Evolutionary conservation across 2,888 invertebrate genomes (phyloP).

Genomic region (Ichneumon xanthorius): DNA sequence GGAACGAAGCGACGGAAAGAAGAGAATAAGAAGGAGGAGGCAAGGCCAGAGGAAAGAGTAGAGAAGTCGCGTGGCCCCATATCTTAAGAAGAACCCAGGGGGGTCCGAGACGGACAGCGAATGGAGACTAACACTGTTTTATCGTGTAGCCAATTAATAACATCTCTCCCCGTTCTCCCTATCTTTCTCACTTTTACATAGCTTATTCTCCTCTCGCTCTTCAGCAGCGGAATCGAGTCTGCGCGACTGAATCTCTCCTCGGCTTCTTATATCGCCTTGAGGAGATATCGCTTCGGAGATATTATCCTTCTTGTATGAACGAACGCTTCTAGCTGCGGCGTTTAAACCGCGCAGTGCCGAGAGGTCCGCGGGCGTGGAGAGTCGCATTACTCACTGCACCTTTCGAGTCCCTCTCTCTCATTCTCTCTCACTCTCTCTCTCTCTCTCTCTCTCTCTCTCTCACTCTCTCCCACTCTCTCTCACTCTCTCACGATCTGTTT

Average conservation of each 20-base stretch:
- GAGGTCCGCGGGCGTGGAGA: constrained; percentile 63
- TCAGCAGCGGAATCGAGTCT: constrained; percentile 23
- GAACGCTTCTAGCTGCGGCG: constrained; percentile 61
- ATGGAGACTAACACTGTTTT: constrained; percentile 83
- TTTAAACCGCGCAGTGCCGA: constrained; percentile 56
- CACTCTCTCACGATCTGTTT: neutral
- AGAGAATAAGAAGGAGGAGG: constrained; percentile 67
- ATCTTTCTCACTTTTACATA: constrained; percentile 54
- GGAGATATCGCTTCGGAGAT: constrained; percentile 76
- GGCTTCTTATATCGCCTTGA: constrained; percentile 66
- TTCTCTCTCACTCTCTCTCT: neutral
- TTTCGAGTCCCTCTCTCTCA: constrained; percentile 18
- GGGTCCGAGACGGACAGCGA: constrained; percentile 80
- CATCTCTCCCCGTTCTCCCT: constrained; percentile 73
- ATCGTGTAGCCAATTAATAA: constrained; percentile 84
- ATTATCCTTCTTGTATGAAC: constrained; percentile 68
- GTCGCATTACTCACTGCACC: constrained; percentile 65
- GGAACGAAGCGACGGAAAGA: constrained; percentile 46
- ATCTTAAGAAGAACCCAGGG: constrained; percentile 80
- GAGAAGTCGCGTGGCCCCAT: constrained; percentile 83
- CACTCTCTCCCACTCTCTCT: neutral
- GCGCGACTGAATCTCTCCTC: constrained; percentile 45
- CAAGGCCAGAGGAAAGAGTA: constrained; percentile 64
- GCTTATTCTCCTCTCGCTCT: constrained; percentile 23
- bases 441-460: neutral